These are phyloP conservation scores for Bolinopsis microptera DNA, from an alignment of 37 sponge, comb jelly and placozoan genomes.

Conservation along the genomic window DNA sequence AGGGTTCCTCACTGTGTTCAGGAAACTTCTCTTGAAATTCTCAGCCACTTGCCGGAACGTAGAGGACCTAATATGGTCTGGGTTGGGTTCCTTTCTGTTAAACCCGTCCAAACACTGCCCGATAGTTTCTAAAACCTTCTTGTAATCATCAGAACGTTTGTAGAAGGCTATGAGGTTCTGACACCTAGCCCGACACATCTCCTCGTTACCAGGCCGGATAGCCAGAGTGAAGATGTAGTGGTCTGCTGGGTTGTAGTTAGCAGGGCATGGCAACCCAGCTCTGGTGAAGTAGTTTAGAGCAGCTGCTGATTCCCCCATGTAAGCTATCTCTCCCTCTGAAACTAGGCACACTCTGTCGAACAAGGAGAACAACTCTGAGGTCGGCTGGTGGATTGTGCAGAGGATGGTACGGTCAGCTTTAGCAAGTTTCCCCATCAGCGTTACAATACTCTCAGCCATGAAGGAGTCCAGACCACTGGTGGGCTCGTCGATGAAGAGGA, in stretches of 20 bases:
- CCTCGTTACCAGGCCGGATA: constrained; percentile 26
- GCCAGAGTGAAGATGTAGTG: constrained; percentile 65
- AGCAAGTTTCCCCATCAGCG: constrained; percentile 68
- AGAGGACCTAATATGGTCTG: neutral
- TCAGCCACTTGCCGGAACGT: constrained; percentile 18
- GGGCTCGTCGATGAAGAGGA: constrained; percentile 74
- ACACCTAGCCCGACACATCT: neutral
- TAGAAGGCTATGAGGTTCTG: constrained; percentile 23
- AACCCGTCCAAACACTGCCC: neutral
- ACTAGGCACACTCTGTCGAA: constrained; percentile 67
- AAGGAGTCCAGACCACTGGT: constrained; percentile 73
- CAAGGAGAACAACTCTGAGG: constrained; percentile 69
- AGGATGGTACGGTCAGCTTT: constrained; percentile 67
- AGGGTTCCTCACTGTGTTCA: constrained; percentile 54
- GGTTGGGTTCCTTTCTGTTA: neutral
- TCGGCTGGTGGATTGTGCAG: constrained; percentile 76
- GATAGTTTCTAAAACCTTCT: neutral
- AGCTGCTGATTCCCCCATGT: constrained; percentile 28
- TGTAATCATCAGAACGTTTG: constrained; percentile 45
- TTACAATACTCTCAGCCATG: constrained; percentile 71
- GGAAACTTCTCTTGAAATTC: constrained; percentile 66
- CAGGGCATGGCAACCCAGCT: constrained; percentile 14
- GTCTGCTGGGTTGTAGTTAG: constrained; percentile 61
- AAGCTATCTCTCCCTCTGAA: constrained; percentile 41
- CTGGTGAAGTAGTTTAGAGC: constrained; percentile 31